A percentile compares a stretch with the other conserved stretches of the same genome.
Evolutionary conservation across 2,797 vertebrate genomes (phyloP).

Genomic region (Thripadectes ignobilis): DNA sequence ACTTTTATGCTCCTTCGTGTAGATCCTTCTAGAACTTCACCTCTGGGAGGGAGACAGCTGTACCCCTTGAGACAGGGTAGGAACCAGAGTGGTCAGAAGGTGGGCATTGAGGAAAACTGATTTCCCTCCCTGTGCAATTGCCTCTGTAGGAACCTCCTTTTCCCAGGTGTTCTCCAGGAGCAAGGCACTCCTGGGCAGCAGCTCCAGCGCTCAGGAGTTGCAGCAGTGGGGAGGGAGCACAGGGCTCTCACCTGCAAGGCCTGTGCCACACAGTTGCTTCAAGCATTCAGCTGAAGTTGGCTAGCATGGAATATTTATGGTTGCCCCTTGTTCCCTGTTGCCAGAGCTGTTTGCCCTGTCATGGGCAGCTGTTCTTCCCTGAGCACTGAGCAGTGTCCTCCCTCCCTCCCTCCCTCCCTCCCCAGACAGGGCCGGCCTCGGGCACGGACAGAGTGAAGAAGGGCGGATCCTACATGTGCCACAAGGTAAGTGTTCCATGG

Average conservation of each 20-base stretch:
- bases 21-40: not conserved
- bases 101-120: not conserved
- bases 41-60: not conserved
- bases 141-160: not conserved
- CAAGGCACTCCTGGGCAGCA: not conserved
- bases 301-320: not conserved
- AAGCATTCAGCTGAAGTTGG: not conserved
- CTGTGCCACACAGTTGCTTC: not conserved
- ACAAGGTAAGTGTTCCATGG: slow-evolving; percentile 82
- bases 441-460: slow-evolving; percentile 95
- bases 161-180: not conserved
- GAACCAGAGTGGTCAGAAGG: not conserved
- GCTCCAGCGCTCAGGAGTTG: not conserved
- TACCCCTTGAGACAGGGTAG: not conserved
- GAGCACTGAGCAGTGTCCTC: not conserved
- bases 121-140: not conserved
- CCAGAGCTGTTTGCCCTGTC: not conserved
- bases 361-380: not conserved
- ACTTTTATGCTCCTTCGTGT: not conserved
- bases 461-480: slow-evolving; percentile 99
- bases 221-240: not conserved
- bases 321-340: fast-evolving
- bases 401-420: slow-evolving; percentile 8
- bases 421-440: slow-evolving; percentile 85
- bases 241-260: not conserved